A percentile compares a stretch with the other conserved stretches of the same genome.
Evolutionary conservation across 2,113 vertebrate species (phyloP).

Genomic region (Dasyurus viverrinus): DNA sequence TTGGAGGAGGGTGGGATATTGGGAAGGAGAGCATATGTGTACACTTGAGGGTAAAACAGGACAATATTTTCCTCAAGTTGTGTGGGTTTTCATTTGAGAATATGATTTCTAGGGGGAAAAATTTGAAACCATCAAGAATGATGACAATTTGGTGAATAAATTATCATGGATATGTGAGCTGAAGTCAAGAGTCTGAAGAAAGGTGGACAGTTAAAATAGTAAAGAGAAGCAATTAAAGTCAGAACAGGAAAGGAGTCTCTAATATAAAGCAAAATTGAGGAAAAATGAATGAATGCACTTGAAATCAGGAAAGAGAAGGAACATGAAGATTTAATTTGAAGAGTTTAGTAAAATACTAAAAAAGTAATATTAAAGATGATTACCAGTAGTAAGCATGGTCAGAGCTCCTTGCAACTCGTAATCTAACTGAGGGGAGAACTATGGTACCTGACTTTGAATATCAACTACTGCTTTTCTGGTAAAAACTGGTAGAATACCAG

Average conservation of each 20-base stretch:
- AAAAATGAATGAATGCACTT: neutral
- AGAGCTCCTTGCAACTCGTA: rapidly evolving
- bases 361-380: neutral
- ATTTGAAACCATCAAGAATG: neutral
- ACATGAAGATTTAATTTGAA: neutral
- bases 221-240: neutral
- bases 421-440: neutral
- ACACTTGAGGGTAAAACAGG: conserved; percentile 33
- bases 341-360: neutral
- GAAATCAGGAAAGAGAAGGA: neutral
- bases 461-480: neutral
- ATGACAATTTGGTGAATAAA: neutral
- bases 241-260: neutral
- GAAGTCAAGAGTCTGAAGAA: neutral
- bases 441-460: neutral
- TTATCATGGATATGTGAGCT: neutral
- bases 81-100: neutral
- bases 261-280: neutral
- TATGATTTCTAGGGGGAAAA: neutral
- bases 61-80: neutral
- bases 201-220: neutral
- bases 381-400: neutral
- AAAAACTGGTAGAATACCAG: too few relatives aligned
- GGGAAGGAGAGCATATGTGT: neutral
- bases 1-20: conserved; percentile 50